phyloP scores from a whole-genome alignment of 2,797 vertebrate species.

The Cossypha caffra region DNA sequence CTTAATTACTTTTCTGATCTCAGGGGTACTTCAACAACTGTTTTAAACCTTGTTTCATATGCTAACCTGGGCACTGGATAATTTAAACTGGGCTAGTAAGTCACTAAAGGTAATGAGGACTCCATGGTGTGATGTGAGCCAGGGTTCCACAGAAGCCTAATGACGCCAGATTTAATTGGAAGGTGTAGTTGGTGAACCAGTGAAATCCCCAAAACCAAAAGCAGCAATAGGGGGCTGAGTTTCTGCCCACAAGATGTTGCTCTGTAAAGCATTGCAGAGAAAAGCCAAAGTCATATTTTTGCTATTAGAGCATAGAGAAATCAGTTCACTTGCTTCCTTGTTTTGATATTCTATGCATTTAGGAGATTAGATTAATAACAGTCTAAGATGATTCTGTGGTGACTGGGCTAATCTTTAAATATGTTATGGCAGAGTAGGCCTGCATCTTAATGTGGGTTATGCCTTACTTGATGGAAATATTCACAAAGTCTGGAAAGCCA shows the following conservation, averaged over 20 bases:
- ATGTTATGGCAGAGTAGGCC: constrained; percentile 62
- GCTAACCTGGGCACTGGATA: background rate
- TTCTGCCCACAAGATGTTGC: constrained; percentile 71
- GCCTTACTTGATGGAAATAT: constrained; percentile 2
- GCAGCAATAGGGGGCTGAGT: constrained; percentile 37
- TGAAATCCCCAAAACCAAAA: constrained; percentile 68
- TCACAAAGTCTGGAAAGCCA: constrained; percentile 19
- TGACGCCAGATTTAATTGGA: constrained; percentile 63
- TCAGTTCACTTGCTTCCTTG: constrained; percentile 67
- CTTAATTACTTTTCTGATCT: background rate
- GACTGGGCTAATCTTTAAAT: constrained; percentile 68
- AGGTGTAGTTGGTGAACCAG: constrained; percentile 44
- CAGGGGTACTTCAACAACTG: background rate
- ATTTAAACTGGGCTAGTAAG: background rate
- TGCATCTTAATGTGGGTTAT: constrained; percentile 61
- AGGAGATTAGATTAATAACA: constrained; percentile 78
- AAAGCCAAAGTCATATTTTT: constrained; percentile 69
- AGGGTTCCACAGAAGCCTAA: background rate
- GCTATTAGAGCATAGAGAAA: constrained; percentile 67
- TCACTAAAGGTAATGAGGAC: constrained; percentile 5
- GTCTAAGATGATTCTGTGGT: constrained; percentile 65
- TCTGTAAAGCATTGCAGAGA: constrained; percentile 54
- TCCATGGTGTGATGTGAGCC: background rate
- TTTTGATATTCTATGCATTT: constrained; percentile 70
- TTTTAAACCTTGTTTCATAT: background rate